Conservation (phyloP, 2,797 vertebrate genomes). For the Rhynchotus rufescens region DNA sequence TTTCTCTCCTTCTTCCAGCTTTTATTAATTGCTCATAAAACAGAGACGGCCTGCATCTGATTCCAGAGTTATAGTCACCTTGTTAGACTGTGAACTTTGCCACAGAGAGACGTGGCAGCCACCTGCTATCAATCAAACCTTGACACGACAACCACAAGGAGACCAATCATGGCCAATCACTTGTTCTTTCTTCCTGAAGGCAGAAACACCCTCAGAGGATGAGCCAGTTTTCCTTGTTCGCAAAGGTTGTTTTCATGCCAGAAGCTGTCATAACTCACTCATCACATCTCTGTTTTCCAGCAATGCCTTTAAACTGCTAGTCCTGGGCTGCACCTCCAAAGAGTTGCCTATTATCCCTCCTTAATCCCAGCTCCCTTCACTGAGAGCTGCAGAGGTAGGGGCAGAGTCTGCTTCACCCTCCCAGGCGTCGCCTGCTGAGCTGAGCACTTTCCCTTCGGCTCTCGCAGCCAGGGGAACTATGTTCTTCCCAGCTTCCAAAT, state of each 20-base stretch:
- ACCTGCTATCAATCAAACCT: not conserved
- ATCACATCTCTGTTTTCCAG: not conserved
- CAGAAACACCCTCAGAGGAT: not conserved
- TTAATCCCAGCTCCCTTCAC: not conserved
- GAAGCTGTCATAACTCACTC: not conserved
- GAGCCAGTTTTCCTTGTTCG: not conserved
- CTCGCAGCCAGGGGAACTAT: not conserved
- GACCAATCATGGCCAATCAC: not conserved
- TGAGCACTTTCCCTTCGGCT: not conserved
- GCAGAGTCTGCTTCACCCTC: not conserved
- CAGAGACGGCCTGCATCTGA: not conserved
- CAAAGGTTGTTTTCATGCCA: not conserved
- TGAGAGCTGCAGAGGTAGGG: not conserved
- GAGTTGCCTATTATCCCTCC: not conserved
- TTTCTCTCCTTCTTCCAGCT: not conserved
- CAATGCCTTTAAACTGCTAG: not conserved
- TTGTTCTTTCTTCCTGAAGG: not conserved
- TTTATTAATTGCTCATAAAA: not conserved
- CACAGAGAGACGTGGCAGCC: not conserved
- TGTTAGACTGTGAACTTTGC: not conserved
- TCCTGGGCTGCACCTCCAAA: not conserved
- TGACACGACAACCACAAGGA: not conserved
- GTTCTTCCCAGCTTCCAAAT: not conserved
- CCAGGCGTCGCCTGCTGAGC: not conserved
- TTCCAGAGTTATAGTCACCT: not conserved